Base-by-base conservation (phyloP, 2,797 vertebrate genomes). In the Phrynocephalus forsythii region DNA sequence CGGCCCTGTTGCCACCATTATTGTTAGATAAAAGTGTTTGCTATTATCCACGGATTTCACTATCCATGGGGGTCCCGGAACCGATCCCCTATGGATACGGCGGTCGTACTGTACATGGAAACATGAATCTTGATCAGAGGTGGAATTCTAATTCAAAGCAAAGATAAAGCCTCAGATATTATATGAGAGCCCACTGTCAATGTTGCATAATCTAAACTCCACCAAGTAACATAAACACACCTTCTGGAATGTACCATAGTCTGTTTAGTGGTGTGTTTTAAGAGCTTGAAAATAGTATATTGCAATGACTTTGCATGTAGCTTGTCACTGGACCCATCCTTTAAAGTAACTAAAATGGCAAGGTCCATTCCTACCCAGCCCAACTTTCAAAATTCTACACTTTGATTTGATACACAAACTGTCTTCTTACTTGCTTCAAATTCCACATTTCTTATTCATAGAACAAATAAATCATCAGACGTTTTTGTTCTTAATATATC, bases 401-500 rank as follows among this genome's bases (percentile, higher is more conserved):
- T 22, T 60, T 26, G 56, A 72, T 66, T 72, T 44, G 33, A 28
- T 56, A 30, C 33, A 85, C 26, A 1, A 66, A 83, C 16, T 24
- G 33, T 76, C 1, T 11, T 76, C 60, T 84, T 76, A 6, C 18
- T 1, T 52, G 89, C 85, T 95, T 94, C 52, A 92, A 93, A 94
- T 95, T 95, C 92, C 91, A 30, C 87, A 94, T 95, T 95, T 84
- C 92, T 94, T 92, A 95, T 94, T 91, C 0, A 0, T 30, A 28
- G 91, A 95, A 91, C 93, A 93, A 95, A 95, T 86, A 93, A 93
- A 90, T 95, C 94, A 93, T 95, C 92, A 20, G 90, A 89, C 89
- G 89, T 86, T 82, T 79, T 88, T 91, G 93, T 95, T 94, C 92
- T 94, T 94, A 90, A 96, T 97, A 96, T 95, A 94, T 95, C 87